Base-by-base conservation (phyloP, 2,113 vertebrate species). In the Chunga burmeisteri region DNA sequence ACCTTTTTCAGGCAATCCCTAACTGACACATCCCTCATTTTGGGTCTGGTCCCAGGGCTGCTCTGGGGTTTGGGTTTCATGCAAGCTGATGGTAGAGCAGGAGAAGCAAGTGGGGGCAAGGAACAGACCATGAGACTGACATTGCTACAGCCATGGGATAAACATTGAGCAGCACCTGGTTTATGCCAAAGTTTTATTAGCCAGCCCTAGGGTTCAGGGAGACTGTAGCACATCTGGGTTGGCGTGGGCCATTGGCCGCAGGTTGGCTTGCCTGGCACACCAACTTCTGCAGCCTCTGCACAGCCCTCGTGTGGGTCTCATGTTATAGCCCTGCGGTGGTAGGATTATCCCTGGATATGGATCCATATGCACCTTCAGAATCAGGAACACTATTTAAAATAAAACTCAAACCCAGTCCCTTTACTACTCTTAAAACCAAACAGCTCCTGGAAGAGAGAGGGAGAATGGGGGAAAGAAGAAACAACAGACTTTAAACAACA, bases 251-350 rank as follows among this genome's bases (percentile, higher is more conserved):
- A 26, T 20, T 2, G 3, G 40, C 49, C 55, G 27, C n/a, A 77
- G 61, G 27, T n/a, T 47, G 73, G 13, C 21, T 91, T 86, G 26
- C 30, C 47, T 50, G 53, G 52, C 27, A 47, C 42, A 19, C 9
- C 46, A 32, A 36, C 18, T 65, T 74, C 30, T 25, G 23, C 40
- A 55, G 27, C 40, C 77, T 25, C 62, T 47, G 42, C 13, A 7
- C 23, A n/a, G 50, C 0, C 1, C 25, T 74, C 6, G 3, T n/a
- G 21, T 13, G 18, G 16, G 26, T 40, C 12, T 38, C 13, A 2
- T 7, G 20, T 30, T 63, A 63, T 34, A 73, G 38, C 34, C 44
- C 16, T 56, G 36, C 8, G 10, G 13, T 1, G 11, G 38, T 20
- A 36, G 79, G 40, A 40, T 92, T 58, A 49, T 47, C 71, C 36